Evolutionary conservation across 1,140 invertebrate genomes (phyloP), one percentile per base, ranked within the genome.

Genomic region (Aphidius ervi): DNA sequence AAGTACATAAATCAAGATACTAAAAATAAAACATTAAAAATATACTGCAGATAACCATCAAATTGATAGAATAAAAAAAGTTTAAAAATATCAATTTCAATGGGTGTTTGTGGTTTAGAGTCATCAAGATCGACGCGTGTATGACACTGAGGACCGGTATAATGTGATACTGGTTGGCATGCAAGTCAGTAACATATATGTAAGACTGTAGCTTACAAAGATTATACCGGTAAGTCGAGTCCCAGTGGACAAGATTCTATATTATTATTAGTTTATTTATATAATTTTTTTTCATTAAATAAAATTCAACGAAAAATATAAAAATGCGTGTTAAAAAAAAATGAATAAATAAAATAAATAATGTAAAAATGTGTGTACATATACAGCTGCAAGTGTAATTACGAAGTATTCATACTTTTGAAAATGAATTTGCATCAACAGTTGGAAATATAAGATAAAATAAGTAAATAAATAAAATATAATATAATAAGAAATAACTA

Each of bases 371-470:
- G 61, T 62, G 61, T 55, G 64, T 66, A 46, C 37, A 58, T 65
- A 71, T 72, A 71, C 70, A 72, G 70, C 71, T 69, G 71, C 65
- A 70, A 68, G 66, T 69, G 64, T 70, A 72, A 69, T 73, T 73
- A 71, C 69, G 68, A 70, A 66, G 65, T 59, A 62, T 64, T 64
- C 59, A 64, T 59, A 59, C 23, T 31, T 31, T 31, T 31, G 47
- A 59, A 46, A 39, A 64, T 62, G 70, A 65, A 75, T 75, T 75
- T 75, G 68, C 73, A 75, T 74, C 72, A 71, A 71, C 65, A 69
- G 66, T 54, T 58, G 61, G 53, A 55, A 42, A 31, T 31, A 31
- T 3, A 31, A 31, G 23, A 48, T 46, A 43, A 50, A 61, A 56
- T 56, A 56, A 49, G 56, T 37, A 46, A 39, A 50, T 37, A 46